A percentile compares a stretch with the other conserved stretches of the same genome.
These are phyloP conservation scores for Streblospio benedicti DNA, from an alignment of 1,140 invertebrate genomes.

Conservation along the genomic window DNA sequence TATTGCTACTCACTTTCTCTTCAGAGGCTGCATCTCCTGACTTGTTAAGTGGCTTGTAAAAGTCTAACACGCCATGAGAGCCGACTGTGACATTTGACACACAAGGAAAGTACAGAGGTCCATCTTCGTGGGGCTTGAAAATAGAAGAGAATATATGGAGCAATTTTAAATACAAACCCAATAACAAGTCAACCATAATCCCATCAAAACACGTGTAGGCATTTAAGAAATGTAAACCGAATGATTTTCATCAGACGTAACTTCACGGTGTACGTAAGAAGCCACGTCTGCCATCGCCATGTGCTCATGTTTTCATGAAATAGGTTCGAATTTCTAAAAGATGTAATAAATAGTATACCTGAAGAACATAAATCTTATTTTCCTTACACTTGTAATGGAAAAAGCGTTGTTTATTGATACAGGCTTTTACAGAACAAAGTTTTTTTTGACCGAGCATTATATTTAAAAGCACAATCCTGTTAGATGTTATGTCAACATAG, in stretches of 20 bases:
- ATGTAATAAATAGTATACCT: too few relatives aligned
- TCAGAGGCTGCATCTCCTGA: slow-evolving; percentile 17
- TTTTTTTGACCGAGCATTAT: background rate
- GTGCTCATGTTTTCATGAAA: background rate
- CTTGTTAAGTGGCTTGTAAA: slow-evolving; percentile 53
- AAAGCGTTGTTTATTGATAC: too few relatives aligned
- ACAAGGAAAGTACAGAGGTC: slow-evolving; percentile 82
- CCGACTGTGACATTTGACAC: slow-evolving; percentile 88
- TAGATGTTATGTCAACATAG: background rate
- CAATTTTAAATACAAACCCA: background rate
- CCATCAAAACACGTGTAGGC: too few relatives aligned
- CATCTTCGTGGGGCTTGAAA: slow-evolving; percentile 80
- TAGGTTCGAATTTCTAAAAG: background rate
- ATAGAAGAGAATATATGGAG: slow-evolving; percentile 7
- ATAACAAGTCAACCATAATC: background rate
- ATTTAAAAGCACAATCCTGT: background rate
- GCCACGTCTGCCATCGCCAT: background rate
- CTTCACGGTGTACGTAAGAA: too few relatives aligned
- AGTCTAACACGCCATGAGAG: slow-evolving; percentile 79
- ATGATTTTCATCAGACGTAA: too few relatives aligned
- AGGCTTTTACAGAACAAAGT: too few relatives aligned
- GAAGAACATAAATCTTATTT: too few relatives aligned
- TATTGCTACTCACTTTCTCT: background rate
- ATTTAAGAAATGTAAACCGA: too few relatives aligned
- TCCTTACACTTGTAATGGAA: too few relatives aligned